A percentile compares a stretch with the other conserved stretches of the same genome.
phyloP scores from a whole-genome alignment of 2,797 vertebrate species.

The Hapalemur alaotrensis region DNA sequence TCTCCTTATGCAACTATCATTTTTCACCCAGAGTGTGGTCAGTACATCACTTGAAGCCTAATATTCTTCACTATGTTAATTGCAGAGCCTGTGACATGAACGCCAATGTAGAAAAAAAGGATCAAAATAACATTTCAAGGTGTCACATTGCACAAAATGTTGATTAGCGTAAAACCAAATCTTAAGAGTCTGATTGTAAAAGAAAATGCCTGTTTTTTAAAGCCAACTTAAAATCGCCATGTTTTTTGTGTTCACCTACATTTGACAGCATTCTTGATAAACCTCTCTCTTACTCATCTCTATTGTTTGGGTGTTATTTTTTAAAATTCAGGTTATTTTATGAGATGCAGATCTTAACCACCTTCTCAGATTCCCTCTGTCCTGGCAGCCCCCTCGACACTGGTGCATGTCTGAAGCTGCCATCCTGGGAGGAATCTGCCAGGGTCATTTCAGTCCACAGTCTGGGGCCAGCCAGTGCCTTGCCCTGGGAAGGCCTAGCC shows the following conservation, averaged over 20 bases:
- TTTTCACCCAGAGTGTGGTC: constrained; percentile 15
- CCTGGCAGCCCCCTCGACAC: neutral
- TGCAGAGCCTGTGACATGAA: constrained; percentile 6
- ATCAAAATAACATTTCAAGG: neutral
- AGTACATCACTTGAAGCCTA: neutral
- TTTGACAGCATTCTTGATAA: neutral
- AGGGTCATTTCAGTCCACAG: neutral
- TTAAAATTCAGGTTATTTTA: neutral
- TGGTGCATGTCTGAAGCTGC: neutral
- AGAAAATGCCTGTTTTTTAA: neutral
- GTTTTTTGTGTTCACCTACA: neutral
- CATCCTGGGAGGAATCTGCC: too few relatives aligned
- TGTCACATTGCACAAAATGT: neutral
- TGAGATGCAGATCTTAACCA: neutral
- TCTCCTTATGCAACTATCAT: neutral
- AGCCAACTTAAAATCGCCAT: neutral
- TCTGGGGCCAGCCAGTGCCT: neutral
- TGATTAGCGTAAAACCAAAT: neutral
- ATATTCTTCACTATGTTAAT: constrained; percentile 24
- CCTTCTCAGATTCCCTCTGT: neutral
- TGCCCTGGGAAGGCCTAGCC: neutral
- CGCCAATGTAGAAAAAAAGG: neutral
- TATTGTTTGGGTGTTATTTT: neutral
- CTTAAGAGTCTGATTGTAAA: neutral
- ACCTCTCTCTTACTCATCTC: neutral